Evolutionary conservation across 2,797 vertebrate species (phyloP).

Genomic region (Poeciliopsis gracilis): DNA sequence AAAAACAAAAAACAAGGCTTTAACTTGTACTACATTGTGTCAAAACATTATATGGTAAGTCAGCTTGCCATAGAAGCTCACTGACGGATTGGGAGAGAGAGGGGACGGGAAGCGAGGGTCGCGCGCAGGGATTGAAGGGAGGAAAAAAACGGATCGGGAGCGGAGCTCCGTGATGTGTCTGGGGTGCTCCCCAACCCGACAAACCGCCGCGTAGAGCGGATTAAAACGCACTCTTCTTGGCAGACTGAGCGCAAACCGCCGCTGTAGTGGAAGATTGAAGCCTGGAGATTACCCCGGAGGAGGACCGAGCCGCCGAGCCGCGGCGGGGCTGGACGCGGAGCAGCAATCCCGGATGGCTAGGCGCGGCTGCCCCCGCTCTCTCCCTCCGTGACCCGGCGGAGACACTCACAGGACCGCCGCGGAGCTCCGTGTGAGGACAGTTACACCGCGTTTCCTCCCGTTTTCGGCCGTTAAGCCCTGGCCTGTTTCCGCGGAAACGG

Average conservation of each 20-base stretch:
- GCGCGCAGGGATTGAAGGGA: slow-evolving; percentile 60
- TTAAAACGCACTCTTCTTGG: slow-evolving; percentile 6
- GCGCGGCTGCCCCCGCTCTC: slow-evolving; percentile 75
- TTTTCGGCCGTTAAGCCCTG: slow-evolving; percentile 14
- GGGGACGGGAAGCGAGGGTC: slow-evolving; percentile 75
- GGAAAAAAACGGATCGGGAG: slow-evolving; percentile 28
- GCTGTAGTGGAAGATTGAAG: slow-evolving; percentile 47
- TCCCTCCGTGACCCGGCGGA: slow-evolving; percentile 77
- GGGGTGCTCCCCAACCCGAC: slow-evolving; percentile 33
- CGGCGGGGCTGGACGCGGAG: slow-evolving; percentile 63
- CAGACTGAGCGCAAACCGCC: slow-evolving; percentile 35
- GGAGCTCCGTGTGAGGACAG: slow-evolving; percentile 33
- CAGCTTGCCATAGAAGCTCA: slow-evolving; percentile 47
- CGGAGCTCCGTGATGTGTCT: slow-evolving; percentile 45
- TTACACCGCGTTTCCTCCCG: slow-evolving; percentile 2
- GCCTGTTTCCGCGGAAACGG: slow-evolving; percentile 56
- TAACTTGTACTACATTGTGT: too few relatives aligned
- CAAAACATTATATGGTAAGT: background rate
- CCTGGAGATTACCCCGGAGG: slow-evolving; percentile 62
- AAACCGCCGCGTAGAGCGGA: slow-evolving; percentile 31
- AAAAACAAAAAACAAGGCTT: too few relatives aligned
- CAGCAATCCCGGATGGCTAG: slow-evolving; percentile 80
- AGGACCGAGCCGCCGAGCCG: slow-evolving; percentile 38
- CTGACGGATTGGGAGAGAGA: slow-evolving; percentile 70
- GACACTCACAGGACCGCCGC: slow-evolving; percentile 41